Percentiles rank a stretch among this genome's conserved stretches.
These are phyloP conservation scores for Pharmacophagus antenor DNA, from an alignment of 2,888 invertebrate species.

Conservation along the genomic window DNA sequence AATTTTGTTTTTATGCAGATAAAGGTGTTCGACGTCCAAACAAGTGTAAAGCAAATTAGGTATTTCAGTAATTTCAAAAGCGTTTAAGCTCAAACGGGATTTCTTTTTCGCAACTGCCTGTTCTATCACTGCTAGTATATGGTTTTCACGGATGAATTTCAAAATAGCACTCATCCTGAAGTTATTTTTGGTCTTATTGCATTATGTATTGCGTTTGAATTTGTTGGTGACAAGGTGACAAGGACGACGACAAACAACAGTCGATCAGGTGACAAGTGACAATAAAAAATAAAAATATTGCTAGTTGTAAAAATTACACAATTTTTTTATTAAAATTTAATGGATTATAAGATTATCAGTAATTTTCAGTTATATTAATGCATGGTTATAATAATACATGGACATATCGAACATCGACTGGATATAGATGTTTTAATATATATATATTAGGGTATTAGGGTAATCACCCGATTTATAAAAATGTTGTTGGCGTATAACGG, in stretches of 20 bases:
- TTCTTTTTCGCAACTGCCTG: constrained; percentile 81
- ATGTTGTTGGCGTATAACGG: constrained; percentile 32
- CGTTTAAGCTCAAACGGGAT: constrained; percentile 82
- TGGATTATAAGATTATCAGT: not conserved
- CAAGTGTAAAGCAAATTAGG: constrained; percentile 81
- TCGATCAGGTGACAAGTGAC: constrained; percentile 36
- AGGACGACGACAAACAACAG: constrained; percentile 43
- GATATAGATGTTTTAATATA: too few species aligned
- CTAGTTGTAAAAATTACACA: constrained; percentile 9
- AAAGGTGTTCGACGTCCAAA: constrained; percentile 80
- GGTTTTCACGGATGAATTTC: constrained; percentile 85
- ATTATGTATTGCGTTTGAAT: constrained; percentile 65
- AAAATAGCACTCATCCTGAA: constrained; percentile 83
- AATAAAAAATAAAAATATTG: constrained; percentile 33
- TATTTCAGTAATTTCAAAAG: constrained; percentile 82
- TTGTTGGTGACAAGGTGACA: constrained; percentile 44
- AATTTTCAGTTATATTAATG: too few species aligned
- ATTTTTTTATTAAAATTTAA: not conserved
- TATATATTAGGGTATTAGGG: too few species aligned
- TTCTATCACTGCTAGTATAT: constrained; percentile 84
- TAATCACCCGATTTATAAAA: too few species aligned
- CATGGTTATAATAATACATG: too few species aligned
- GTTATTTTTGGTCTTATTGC: constrained; percentile 58
- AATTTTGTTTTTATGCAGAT: constrained; percentile 84
- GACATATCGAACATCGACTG: too few species aligned